A percentile compares a stretch with the other conserved stretches of the same genome.
Conservation (phyloP, 2,888 invertebrate species). For the Artemia sinica region DNA sequence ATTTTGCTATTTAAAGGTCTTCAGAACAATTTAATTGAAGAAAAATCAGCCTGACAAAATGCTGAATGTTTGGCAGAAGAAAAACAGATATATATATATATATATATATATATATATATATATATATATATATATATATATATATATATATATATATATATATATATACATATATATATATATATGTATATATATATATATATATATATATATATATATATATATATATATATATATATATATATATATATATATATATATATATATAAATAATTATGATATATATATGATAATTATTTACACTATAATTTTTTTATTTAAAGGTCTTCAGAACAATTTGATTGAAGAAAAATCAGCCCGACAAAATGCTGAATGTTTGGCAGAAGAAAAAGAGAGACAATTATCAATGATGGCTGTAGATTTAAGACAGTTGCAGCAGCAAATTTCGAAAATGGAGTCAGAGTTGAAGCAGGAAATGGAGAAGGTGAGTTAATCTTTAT, state of each 20-base stretch:
- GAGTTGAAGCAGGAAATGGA: slow-evolving; percentile 60
- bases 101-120: too few relatives aligned
- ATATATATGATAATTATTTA: slow-evolving; percentile 16
- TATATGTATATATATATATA: too few relatives aligned
- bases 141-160: too few relatives aligned
- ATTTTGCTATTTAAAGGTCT: slow-evolving; percentile 43
- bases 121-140: too few relatives aligned
- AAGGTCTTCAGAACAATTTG: slow-evolving; percentile 74
- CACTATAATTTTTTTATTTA: slow-evolving; percentile 26
- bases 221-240: too few relatives aligned
- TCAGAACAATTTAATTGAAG: slow-evolving; percentile 77
- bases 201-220: too few relatives aligned
- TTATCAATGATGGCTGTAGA: slow-evolving; percentile 88
- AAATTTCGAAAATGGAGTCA: slow-evolving; percentile 69
- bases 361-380: slow-evolving; percentile 65
- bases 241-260: too few relatives aligned
- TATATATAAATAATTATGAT: slow-evolving; percentile 20
- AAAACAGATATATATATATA: slow-evolving; percentile 81
- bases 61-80: slow-evolving; percentile 74
- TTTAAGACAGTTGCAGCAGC: slow-evolving; percentile 77
- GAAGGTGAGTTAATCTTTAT: slow-evolving; percentile 39
- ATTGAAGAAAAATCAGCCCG: slow-evolving; percentile 74
- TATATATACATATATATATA: too few relatives aligned
- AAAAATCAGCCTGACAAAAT: slow-evolving; percentile 66
- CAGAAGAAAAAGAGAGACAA: slow-evolving; percentile 81